phyloP scores from a whole-genome alignment of 2,888 invertebrate species.

The Tenthredo livida region DNA sequence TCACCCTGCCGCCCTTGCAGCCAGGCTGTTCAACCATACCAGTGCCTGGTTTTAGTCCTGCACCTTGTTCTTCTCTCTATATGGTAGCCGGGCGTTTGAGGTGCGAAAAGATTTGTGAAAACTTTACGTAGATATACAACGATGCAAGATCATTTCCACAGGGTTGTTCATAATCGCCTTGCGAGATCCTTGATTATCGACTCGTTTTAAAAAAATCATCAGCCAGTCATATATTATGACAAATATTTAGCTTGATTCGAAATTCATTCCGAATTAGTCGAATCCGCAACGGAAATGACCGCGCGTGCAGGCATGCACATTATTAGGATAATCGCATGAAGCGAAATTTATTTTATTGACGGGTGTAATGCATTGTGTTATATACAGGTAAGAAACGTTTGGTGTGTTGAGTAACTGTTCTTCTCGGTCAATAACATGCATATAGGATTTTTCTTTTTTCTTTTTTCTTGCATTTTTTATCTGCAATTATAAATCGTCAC shows the following conservation, averaged over 20 bases:
- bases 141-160: neutral
- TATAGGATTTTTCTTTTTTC: neutral
- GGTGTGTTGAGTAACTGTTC: neutral
- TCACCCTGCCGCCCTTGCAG: conserved; percentile 39
- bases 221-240: neutral
- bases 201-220: neutral
- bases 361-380: neutral
- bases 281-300: conserved; percentile 23
- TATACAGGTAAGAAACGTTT: neutral
- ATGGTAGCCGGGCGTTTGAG: conserved; percentile 47
- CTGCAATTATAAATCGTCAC: conserved; percentile 12
- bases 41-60: conserved; percentile 52
- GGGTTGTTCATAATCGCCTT: neutral
- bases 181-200: neutral
- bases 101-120: conserved; percentile 71
- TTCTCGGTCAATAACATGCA: conserved; percentile 22
- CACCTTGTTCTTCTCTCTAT: conserved; percentile 61
- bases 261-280: conserved; percentile 2
- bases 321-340: neutral
- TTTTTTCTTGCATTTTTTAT: neutral
- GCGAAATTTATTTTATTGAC: neutral
- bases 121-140: conserved; percentile 43
- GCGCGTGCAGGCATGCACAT: conserved; percentile 27
- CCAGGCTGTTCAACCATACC: conserved; percentile 6
- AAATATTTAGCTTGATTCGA: neutral